Evolutionary conservation across 2,888 invertebrate species (phyloP).

Genomic region (Caenorhabditis zanzibari): DNA sequence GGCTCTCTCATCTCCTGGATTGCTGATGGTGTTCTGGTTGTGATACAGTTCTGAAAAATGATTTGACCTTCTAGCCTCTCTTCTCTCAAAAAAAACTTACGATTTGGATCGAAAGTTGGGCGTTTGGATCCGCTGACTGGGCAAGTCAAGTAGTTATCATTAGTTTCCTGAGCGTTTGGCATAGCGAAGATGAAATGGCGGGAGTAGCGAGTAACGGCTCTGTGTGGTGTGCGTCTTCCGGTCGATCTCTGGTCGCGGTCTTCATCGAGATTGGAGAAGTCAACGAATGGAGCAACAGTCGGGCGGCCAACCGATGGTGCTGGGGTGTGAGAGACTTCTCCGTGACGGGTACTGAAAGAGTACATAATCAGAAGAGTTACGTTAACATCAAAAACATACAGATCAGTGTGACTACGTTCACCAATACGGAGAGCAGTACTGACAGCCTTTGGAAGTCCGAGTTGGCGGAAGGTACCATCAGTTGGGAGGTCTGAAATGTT

Average conservation of each 20-base stretch:
- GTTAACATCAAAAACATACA: conserved; percentile 21
- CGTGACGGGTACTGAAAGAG: conserved; percentile 39
- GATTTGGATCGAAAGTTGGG: conserved; percentile 60
- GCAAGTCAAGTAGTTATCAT: conserved; percentile 57
- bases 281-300: conserved; percentile 58
- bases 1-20: conserved; percentile 47
- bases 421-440: conserved; percentile 67
- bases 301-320: conserved; percentile 58
- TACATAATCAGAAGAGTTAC: background rate
- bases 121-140: conserved; percentile 60
- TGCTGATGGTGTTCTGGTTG: conserved; percentile 53
- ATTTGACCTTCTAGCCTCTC: no score
- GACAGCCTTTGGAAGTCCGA: conserved; percentile 66
- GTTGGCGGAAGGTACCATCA: conserved; percentile 60
- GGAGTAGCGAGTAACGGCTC: conserved; percentile 61
- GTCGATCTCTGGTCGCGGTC: conserved; percentile 41
- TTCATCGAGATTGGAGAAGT: conserved; percentile 28
- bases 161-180: conserved; percentile 20
- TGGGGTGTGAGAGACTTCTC: conserved; percentile 40
- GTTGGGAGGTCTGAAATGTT: conserved; percentile 65
- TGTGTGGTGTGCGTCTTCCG: conserved; percentile 63
- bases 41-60: conserved; percentile 45
- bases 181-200: conserved; percentile 65
- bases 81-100: conserved; percentile 40
- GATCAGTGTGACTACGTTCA: conserved; percentile 62